Base-by-base conservation (phyloP, 2,888 invertebrate genomes). In the Rapana venosa region DNA sequence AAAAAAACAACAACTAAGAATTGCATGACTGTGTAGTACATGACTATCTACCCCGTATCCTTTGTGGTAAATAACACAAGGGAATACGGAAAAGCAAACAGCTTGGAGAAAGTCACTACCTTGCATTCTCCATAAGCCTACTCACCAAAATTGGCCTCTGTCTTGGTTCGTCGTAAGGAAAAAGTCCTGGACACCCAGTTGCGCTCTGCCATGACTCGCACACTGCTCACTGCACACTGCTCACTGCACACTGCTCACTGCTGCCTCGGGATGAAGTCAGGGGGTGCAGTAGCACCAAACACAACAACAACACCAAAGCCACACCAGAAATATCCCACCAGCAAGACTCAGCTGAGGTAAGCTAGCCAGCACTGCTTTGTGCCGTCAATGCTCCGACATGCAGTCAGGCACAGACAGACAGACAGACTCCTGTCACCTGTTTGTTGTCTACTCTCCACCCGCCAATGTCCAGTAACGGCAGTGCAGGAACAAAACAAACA, bases 151-250 rank as follows among this genome's bases (percentile, higher is more conserved):
- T 13, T 79, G 79, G 15, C 32, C 35, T 79, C 79, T 26, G 79
- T 79, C 32, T 79, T 79, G 79, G 13, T 32, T 79, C 79, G 79
- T 35, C 79, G 79, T 5, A 79, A 79, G 13, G 79, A 79, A 79
- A 79, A 79, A 4, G 32, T 79, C 79, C 20, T 35, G 79, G 35
- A 35, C 4, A 32, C 32, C 79, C 79, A 79, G 17, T 15, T 15
- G 17, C 35, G 79, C 22, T 35, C 79, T 32, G 79, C 32, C 79
- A 79, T 79, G 35, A 2, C 79, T 22, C 79, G 15, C 32, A 79
- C 1, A 26, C 66, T 61, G 17, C 66, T 22, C 66, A 66, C 66
- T 66, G 26, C 66, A 61, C 61, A 15, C n/a, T n/a, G n/a, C n/a
- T n/a, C n/a, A n/a, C n/a, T n/a, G n/a, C n/a, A n/a, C n/a, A n/a